Percentiles rank a stretch among this genome's conserved stretches.
phyloP scores from a whole-genome alignment of 2,888 invertebrate species.

The Aricia artaxerxes region DNA sequence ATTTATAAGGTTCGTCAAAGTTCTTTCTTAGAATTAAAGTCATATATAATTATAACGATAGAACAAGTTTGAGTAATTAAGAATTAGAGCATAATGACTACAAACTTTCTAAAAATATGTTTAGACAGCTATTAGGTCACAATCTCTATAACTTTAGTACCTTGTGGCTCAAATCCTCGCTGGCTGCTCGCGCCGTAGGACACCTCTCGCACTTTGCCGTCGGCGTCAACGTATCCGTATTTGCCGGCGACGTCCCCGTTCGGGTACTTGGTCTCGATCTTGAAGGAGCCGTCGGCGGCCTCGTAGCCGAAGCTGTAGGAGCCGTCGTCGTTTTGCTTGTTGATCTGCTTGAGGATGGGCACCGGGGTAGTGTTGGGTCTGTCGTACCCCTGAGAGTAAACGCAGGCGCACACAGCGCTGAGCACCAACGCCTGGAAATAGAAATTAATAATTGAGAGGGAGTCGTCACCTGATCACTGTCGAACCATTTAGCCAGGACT shows the following conservation, averaged over 20 bases:
- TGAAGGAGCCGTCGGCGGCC: slow-evolving; percentile 91
- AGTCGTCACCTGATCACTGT: too few species aligned
- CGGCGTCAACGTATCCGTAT: slow-evolving; percentile 92
- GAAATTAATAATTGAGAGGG: neutral
- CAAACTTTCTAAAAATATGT: too few species aligned
- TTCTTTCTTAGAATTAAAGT: too few species aligned
- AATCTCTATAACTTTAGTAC: slow-evolving; percentile 53
- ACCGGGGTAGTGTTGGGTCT: slow-evolving; percentile 86
- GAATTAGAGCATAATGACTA: too few species aligned
- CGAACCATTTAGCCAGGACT: too few species aligned
- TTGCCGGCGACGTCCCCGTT: slow-evolving; percentile 93
- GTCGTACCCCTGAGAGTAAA: slow-evolving; percentile 67
- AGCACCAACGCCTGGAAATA: slow-evolving; percentile 43
- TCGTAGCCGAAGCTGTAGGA: slow-evolving; percentile 95
- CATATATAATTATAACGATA: too few species aligned
- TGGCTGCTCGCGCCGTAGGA: slow-evolving; percentile 92
- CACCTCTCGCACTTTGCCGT: slow-evolving; percentile 87
- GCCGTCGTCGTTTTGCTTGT: slow-evolving; percentile 92
- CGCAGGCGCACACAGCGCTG: slow-evolving; percentile 45
- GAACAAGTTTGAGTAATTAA: too few species aligned
- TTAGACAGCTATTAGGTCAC: too few species aligned
- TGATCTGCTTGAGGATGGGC: slow-evolving; percentile 90
- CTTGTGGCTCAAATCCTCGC: slow-evolving; percentile 90
- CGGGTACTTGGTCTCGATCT: slow-evolving; percentile 92
- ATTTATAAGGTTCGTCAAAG: too few species aligned